Evolutionary conservation across 2,888 invertebrate genomes (phyloP), one percentile per base, ranked within the genome.

Genomic region (Megastigmus dorsalis): DNA sequence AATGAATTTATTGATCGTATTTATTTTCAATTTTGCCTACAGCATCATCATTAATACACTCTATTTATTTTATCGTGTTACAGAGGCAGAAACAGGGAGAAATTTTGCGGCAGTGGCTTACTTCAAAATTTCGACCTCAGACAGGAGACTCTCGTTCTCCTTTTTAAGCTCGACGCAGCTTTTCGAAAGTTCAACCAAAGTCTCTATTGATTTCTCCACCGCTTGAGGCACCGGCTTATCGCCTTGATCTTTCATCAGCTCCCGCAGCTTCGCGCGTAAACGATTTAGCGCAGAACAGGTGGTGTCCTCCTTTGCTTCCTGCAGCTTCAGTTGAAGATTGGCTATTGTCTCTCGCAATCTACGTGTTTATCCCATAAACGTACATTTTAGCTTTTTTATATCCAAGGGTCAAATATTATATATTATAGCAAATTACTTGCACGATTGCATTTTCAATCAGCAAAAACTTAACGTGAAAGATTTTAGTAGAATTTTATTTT

Each of bases 201-300:
- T 82, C 54, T 83, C 84, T 28, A 85, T 83, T 36, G 85, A 83
- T 70, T 79, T 82, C 65, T 84, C 82, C 36, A 83, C 82, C 2
- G 82, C 82, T 57, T 77, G 77, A 9, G 81, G 74, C 23, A 82
- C 82, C 62, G 80, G 80, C 59, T 81, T 79, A 59, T 83, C 84
- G 36, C 77, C 78, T 62, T 77, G 63, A 13, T 80, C 82, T 72
- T 82, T 83, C 82, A 81, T 83, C 63, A 86, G 73, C 54, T 85
- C 84, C 0, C 82, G 80, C 50, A 87, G 77, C 72, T 85, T 86
- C 18, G 82, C 84, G 68, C 84, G 81, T 20, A 86, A 75, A 62
- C 82, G 84, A 78, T 85, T 84, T 60, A 87, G 67, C 57, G 83
- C 84, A 9, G 80, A 80, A 57, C 85, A 86, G 3, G 84, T 85